phyloP scores from a whole-genome alignment of 2,113 vertebrate species.

The Coreoperca whiteheadi region DNA sequence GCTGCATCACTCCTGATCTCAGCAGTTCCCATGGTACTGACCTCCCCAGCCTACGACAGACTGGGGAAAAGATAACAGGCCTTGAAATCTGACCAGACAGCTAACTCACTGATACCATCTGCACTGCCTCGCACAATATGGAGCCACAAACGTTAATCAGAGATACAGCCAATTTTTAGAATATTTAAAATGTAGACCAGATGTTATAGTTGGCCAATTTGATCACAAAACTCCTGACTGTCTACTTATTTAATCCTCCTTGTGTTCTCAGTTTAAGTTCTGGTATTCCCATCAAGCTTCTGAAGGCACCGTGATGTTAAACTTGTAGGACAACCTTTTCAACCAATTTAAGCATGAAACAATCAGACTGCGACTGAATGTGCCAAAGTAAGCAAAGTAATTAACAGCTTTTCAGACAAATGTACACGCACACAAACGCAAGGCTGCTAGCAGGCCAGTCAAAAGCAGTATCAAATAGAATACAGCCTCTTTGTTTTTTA shows the following conservation, averaged over 20 bases:
- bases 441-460: not conserved
- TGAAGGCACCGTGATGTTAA: not conserved
- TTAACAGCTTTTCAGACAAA: not conserved
- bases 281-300: not conserved
- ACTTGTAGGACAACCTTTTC: not conserved
- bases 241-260: not conserved
- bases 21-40: not conserved
- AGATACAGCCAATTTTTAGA: not conserved
- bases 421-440: not conserved
- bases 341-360: not conserved
- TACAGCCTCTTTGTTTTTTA: not conserved
- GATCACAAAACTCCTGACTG: not conserved
- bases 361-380: slow-evolving; percentile 4
- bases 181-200: not conserved
- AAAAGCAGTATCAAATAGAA: not conserved
- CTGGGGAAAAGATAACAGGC: not conserved
- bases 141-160: no score
- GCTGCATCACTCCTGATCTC: slow-evolving; percentile 1
- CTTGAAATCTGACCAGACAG: not conserved
- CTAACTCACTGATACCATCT: not conserved
- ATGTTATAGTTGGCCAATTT: not conserved
- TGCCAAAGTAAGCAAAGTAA: not conserved
- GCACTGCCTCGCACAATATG: slow-evolving; percentile 13
- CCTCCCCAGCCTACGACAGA: not conserved
- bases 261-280: no score